Conservation (phyloP, 1,140 invertebrate genomes). For the Drosophila aff. region DNA sequence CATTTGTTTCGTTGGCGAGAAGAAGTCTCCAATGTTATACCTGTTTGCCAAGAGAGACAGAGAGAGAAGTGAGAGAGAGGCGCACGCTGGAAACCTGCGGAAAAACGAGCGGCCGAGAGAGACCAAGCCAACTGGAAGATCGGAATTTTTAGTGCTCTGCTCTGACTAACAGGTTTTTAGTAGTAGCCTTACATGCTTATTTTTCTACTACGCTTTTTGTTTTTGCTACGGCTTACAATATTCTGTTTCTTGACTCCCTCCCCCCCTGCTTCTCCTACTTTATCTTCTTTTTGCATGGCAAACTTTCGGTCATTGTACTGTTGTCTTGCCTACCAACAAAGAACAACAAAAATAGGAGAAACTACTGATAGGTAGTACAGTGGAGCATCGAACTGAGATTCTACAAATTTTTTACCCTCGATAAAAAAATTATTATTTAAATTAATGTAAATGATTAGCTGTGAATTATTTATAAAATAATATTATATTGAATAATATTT, state of each 20-base stretch:
- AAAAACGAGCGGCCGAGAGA: slow-evolving; percentile 18
- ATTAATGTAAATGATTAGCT: no score
- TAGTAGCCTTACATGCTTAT: slow-evolving; percentile 47
- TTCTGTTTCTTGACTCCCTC: slow-evolving; percentile 44
- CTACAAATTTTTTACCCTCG: background rate
- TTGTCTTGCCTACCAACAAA: slow-evolving; percentile 40
- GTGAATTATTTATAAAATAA: no score
- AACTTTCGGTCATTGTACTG: slow-evolving; percentile 79
- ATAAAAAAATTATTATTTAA: no score
- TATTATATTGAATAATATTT: no score
- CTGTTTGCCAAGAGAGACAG: slow-evolving; percentile 49
- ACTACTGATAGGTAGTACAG: slow-evolving; percentile 28
- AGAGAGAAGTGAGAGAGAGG: slow-evolving; percentile 1
- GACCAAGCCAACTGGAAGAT: slow-evolving; percentile 72
- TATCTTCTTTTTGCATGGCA: slow-evolving; percentile 57
- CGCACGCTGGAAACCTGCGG: slow-evolving; percentile 4
- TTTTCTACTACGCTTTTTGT: slow-evolving; percentile 73
- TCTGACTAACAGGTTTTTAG: slow-evolving; percentile 59
- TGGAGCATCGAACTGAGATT: slow-evolving; percentile 1
- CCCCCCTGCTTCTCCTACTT: slow-evolving; percentile 16
- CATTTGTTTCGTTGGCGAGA: slow-evolving; percentile 54
- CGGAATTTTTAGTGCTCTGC: slow-evolving; percentile 76
- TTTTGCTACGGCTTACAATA: slow-evolving; percentile 52
- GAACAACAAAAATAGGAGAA: slow-evolving; percentile 37
- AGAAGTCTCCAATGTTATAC: slow-evolving; percentile 68